These are phyloP conservation scores for Crossaster papposus DNA, from an alignment of 53 echinoderm and acorn worm species.

Conservation along the genomic window DNA sequence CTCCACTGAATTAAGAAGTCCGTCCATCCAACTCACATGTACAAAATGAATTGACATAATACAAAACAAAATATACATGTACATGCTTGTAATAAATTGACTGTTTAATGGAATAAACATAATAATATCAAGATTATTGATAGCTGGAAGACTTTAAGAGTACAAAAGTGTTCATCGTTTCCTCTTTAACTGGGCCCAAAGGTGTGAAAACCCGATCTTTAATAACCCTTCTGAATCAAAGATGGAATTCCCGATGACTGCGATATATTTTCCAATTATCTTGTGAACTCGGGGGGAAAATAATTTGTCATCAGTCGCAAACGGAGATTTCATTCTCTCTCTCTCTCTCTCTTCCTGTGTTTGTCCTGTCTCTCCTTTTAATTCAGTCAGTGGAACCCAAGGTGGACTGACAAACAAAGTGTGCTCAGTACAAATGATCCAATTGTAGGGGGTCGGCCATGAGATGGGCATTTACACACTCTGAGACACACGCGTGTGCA, in stretches of 20 bases:
- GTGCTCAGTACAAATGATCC: slow-evolving; percentile 25
- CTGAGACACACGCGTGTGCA: not conserved
- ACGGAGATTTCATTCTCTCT: not conserved
- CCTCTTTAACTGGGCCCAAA: not conserved
- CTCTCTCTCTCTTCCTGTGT: not conserved
- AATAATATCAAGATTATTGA: not conserved
- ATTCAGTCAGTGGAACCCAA: not conserved
- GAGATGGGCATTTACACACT: not conserved
- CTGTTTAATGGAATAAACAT: not conserved
- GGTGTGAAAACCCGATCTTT: slow-evolving; percentile 25
- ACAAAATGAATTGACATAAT: not conserved
- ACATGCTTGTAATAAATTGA: not conserved
- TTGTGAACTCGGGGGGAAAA: slow-evolving; percentile 1
- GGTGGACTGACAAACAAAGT: slow-evolving; percentile 23
- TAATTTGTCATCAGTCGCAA: slow-evolving; percentile 44
- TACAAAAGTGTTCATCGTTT: not conserved
- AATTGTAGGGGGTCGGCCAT: slow-evolving; percentile 22
- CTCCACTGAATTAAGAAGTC: not conserved
- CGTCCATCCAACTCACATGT: not conserved
- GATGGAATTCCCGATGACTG: slow-evolving; percentile 2
- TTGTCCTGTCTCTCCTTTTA: not conserved
- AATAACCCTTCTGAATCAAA: slow-evolving; percentile 1
- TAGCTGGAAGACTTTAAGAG: not conserved
- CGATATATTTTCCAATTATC: slow-evolving; percentile 43
- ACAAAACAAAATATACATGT: not conserved